Conservation (phyloP, 1,140 invertebrate genomes). For the Psilanteris sp. region DNA sequence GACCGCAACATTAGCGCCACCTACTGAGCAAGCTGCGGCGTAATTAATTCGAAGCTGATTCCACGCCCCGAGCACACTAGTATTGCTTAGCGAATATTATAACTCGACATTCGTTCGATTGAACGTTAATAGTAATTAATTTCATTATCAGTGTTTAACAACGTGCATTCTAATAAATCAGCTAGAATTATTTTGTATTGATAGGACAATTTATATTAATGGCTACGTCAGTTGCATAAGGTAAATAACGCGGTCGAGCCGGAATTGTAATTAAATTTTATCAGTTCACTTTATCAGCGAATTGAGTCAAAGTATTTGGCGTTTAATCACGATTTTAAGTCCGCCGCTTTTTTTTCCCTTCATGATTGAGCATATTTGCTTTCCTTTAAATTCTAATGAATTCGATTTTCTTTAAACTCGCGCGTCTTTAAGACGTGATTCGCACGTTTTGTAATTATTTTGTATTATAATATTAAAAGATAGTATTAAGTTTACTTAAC, state of each 20-base stretch:
- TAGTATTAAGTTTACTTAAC: too few relatives aligned
- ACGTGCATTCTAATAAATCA: slow-evolving; percentile 15
- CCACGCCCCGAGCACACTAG: too few relatives aligned
- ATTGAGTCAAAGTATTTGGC: not conserved
- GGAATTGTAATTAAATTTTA: slow-evolving; percentile 25
- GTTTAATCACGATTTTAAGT: not conserved
- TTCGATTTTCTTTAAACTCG: too few relatives aligned
- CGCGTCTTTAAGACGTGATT: too few relatives aligned
- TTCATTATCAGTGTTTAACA: slow-evolving; percentile 22
- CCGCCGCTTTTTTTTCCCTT: too few relatives aligned
- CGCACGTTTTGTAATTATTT: too few relatives aligned
- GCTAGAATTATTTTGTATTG: slow-evolving; percentile 18
- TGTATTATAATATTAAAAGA: too few relatives aligned
- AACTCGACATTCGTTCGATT: slow-evolving; percentile 5
- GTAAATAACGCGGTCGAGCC: slow-evolving; percentile 8
- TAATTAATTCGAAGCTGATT: slow-evolving; percentile 11
- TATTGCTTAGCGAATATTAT: slow-evolving; percentile 3
- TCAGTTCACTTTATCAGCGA: slow-evolving; percentile 1
- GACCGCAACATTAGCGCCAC: not conserved
- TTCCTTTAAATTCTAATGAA: too few relatives aligned
- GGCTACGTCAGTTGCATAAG: slow-evolving; percentile 24
- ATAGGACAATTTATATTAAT: slow-evolving; percentile 32
- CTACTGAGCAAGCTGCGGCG: not conserved
- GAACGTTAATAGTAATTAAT: slow-evolving; percentile 38
- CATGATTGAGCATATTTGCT: too few relatives aligned